Base-by-base conservation (phyloP, 2,113 vertebrate genomes). In the Benitochromis conjunctus region DNA sequence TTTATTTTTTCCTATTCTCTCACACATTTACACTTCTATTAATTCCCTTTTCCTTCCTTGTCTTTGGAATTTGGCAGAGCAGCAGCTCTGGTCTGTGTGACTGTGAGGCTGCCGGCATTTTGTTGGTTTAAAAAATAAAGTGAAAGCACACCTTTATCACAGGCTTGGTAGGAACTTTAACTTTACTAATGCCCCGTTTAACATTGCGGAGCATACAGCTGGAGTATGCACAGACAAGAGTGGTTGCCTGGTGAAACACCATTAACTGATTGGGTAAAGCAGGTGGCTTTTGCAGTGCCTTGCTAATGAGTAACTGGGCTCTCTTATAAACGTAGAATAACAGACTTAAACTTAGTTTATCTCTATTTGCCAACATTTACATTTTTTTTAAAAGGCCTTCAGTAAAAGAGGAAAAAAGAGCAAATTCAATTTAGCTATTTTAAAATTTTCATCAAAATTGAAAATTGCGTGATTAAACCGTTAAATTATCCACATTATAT, bases 1-100 rank as follows among this genome's bases (percentile, higher is more conserved):
- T 89, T 90, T 89, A 69, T 91, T 92, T 92, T 88, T 84, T 78
- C 26, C n/a, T 71, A 13, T 90, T 87, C 80, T 89, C 81, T 86
- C 36, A 21, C 78, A 89, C 80, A 90, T 94, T 91, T 84, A 88
- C 66, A 41, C 64, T 86, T 86, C 77, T 62, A 79, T 92, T 85
- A 86, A 85, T 92, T 88, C 48, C 26, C 12, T 36, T 90, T 89
- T 83, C 38, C 64, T 83, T 84, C 16, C 31, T 83, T 60, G 31
- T 60, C 69, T 88, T 86, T 90, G 29, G 66, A 83, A 77, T 88
- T 80, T 78, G 43, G 89, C 85, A 54, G 6, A 56, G 74, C 57
- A 57, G 66, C 64, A 81, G 81, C 53, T 89, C 41, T 38, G 81
- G 66, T 34, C 79, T 71, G 64, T 85, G 56, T 77, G 58, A 78